Evolutionary conservation across 2,888 invertebrate genomes (phyloP), one percentile per base, ranked within the genome.

Genomic region (Brachyopa scutellaris): DNA sequence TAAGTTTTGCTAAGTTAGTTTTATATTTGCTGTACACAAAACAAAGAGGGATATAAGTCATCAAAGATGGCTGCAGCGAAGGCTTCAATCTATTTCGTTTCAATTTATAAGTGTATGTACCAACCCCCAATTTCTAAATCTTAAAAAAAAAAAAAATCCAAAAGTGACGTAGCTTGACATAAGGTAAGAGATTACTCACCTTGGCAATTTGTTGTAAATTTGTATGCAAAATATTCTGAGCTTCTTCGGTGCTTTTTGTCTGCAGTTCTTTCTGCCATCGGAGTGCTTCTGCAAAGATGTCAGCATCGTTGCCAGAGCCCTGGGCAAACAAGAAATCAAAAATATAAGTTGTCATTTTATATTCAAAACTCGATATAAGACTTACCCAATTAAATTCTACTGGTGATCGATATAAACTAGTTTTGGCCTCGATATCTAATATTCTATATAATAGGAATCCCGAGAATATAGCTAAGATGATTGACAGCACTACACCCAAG

Each of bases 171-270:
- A n/a, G n/a, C n/a, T n/a, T n/a, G n/a, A n/a, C n/a, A n/a, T 26
- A 26, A 26, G 26, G 3, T 6, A 26, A 26, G 3, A 26, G 6
- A 26, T 26, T 31, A 76, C 87, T 88, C 89, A 95, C 96, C 94
- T 95, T 95, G 79, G 95, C 94, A 86, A 96, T 95, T 90, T 96
- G 93, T 89, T 96, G 92, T 85, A 96, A 92, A 92, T 96, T 96
- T 84, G 94, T 93, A 87, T 94, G 93, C 82, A 96, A 92, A 91
- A 94, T 95, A 85, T 93, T 93, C 90, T 95, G 94, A 85, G 95
- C 93, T 86, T 95, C 95, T 85, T 92, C 92, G 3, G 95, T 94
- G 64, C 95, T 95, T 83, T 94, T 93, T 49, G 93, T 92, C 91
- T 95, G 95, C 86, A 95, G 89, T 84, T 94, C 92, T 84, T 93